Evolutionary conservation across 2,888 invertebrate genomes (phyloP).

Genomic region (Drosophila recens): DNA sequence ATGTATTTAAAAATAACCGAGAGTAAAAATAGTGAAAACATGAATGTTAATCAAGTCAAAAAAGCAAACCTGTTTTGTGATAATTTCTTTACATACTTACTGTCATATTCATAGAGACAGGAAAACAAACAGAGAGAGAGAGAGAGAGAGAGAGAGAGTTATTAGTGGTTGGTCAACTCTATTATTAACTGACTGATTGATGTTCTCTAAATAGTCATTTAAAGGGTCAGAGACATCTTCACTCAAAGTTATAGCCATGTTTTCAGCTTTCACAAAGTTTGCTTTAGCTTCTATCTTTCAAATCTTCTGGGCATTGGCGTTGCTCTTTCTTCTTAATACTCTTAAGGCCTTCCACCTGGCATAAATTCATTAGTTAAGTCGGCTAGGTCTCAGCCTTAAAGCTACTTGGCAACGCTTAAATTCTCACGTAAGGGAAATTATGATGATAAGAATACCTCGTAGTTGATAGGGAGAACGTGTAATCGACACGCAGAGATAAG

Average conservation of each 20-base stretch:
- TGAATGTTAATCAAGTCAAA: neutral
- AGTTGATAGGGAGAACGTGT: neutral
- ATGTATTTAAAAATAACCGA: neutral
- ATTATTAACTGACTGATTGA: neutral
- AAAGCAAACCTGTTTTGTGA: neutral
- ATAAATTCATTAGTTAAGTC: neutral
- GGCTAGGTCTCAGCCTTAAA: neutral
- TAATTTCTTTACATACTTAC: neutral
- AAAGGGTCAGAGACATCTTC: no score
- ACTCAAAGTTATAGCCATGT: neutral
- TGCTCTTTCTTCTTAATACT: no score
- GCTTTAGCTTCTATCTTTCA: neutral
- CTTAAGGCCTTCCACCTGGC: no score
- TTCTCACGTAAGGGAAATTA: neutral
- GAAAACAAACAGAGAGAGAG: neutral
- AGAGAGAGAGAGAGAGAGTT: no score
- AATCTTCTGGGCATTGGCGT: no score
- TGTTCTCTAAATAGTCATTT: no score
- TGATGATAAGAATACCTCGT: neutral
- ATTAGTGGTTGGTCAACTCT: neutral
- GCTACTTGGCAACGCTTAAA: neutral
- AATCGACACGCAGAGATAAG: neutral
- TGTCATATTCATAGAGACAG: neutral
- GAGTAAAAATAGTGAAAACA: neutral
- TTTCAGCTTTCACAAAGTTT: neutral